Percentiles rank a stretch among this genome's conserved stretches.
phyloP scores from a whole-genome alignment of 2,888 invertebrate species.

The Muschampia plurimacula region DNA sequence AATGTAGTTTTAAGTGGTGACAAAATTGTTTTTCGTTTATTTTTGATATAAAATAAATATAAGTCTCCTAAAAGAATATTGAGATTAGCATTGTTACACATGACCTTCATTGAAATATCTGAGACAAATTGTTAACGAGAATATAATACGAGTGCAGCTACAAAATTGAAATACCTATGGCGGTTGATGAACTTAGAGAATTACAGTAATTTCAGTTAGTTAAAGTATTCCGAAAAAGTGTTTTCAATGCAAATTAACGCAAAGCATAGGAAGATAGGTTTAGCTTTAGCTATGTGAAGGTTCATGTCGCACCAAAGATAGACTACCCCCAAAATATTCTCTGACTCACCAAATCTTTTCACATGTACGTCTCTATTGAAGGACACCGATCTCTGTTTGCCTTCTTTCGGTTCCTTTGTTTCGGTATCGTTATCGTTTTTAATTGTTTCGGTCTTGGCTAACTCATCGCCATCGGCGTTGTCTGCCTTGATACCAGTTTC shows the following conservation, averaged over 20 bases:
- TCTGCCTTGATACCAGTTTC: slow-evolving; percentile 73
- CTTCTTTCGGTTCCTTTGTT: slow-evolving; percentile 79
- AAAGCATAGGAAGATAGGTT: neutral
- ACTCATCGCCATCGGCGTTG: slow-evolving; percentile 73
- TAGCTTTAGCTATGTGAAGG: slow-evolving; percentile 22
- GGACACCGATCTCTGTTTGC: slow-evolving; percentile 90
- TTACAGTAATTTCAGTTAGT: too few relatives aligned
- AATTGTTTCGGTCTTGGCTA: slow-evolving; percentile 60
- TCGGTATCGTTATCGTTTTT: slow-evolving; percentile 56
- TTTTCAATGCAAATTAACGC: slow-evolving; percentile 20
- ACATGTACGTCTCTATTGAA: slow-evolving; percentile 96
- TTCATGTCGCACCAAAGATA: slow-evolving; percentile 22
- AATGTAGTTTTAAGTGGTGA: neutral
- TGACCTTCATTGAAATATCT: neutral
- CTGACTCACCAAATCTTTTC: slow-evolving; percentile 93
- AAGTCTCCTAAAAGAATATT: neutral
- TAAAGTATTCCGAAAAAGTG: too few relatives aligned
- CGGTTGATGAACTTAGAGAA: too few relatives aligned
- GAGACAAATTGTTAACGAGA: neutral
- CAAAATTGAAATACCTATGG: too few relatives aligned
- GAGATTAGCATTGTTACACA: neutral
- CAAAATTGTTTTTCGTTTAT: neutral
- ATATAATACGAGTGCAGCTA: too few relatives aligned
- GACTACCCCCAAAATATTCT: slow-evolving; percentile 40
- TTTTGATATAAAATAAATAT: neutral